phyloP scores from a whole-genome alignment of 1,140 invertebrate genomes.

The Drosophila nikananu region DNA sequence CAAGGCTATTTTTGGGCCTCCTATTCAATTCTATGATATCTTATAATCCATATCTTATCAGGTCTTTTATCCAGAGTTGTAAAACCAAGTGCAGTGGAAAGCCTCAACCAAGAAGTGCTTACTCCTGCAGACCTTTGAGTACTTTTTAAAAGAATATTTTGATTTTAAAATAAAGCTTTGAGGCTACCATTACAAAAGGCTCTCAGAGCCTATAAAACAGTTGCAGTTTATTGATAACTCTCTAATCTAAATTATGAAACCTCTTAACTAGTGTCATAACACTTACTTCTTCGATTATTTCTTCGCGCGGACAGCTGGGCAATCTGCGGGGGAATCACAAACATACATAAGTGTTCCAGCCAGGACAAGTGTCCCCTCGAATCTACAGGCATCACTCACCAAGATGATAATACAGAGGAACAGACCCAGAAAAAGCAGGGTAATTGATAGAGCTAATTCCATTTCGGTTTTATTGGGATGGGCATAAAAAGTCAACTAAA shows the following conservation, averaged over 20 bases:
- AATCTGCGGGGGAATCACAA: slow-evolving; percentile 7
- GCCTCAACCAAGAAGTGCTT: slow-evolving; percentile 4
- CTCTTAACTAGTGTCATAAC: background rate
- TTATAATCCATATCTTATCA: slow-evolving; percentile 1
- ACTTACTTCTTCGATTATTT: slow-evolving; percentile 20
- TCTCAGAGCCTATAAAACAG: too few relatives aligned
- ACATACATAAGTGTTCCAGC: background rate
- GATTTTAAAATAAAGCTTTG: background rate
- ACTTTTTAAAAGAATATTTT: background rate
- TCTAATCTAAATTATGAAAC: background rate
- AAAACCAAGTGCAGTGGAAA: background rate
- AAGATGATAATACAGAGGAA: background rate
- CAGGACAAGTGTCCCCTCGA: background rate
- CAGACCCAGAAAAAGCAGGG: slow-evolving; percentile 1
- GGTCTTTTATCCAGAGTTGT: background rate
- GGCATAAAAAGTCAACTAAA: slow-evolving; percentile 5
- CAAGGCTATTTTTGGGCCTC: background rate
- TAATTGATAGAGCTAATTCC: background rate
- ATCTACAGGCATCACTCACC: background rate
- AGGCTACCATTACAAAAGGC: too few relatives aligned
- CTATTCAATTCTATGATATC: background rate
- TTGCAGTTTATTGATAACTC: background rate
- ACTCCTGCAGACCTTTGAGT: background rate
- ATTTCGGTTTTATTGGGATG: slow-evolving; percentile 14
- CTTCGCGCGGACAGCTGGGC: background rate